Percentiles rank a stretch among this genome's conserved stretches.
Conservation (phyloP, 1,140 invertebrate genomes). For the Teleopsis dalmanni region DNA sequence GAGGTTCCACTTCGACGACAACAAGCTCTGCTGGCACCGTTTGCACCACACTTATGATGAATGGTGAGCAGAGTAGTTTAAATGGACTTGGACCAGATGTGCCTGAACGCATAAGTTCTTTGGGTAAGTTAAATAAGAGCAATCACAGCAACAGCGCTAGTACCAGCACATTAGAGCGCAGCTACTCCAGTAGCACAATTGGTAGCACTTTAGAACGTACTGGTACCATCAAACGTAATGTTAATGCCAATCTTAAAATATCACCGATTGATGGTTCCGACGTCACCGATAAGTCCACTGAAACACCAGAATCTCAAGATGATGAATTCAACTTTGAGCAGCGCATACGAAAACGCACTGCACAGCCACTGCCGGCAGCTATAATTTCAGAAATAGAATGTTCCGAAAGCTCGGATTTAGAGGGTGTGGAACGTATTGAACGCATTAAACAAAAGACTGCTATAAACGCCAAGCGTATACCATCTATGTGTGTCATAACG, state of each 20-base stretch:
- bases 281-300: no score
- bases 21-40: slow-evolving; percentile 84
- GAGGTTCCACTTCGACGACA: slow-evolving; percentile 80
- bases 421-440: slow-evolving; percentile 75
- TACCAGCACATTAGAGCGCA: slow-evolving; percentile 51
- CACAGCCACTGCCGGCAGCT: slow-evolving; percentile 16
- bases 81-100: slow-evolving; percentile 54
- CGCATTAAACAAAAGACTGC: slow-evolving; percentile 77
- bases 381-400: slow-evolving; percentile 47
- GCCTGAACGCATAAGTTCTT: slow-evolving; percentile 66
- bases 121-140: slow-evolving; percentile 47
- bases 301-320: slow-evolving; percentile 16
- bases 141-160: slow-evolving; percentile 27
- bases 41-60: slow-evolving; percentile 62
- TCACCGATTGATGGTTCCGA: neutral
- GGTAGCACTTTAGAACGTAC: slow-evolving; percentile 49
- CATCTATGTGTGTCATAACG: slow-evolving; percentile 87
- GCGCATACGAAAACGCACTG: slow-evolving; percentile 16
- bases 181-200: slow-evolving; percentile 49
- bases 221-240: slow-evolving; percentile 51
- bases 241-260: slow-evolving; percentile 12
- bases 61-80: slow-evolving; percentile 15
- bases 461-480: slow-evolving; percentile 78
- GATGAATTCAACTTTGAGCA: slow-evolving; percentile 15
- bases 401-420: slow-evolving; percentile 76